Evolutionary conservation across 2,888 invertebrate species (phyloP).

Genomic region (Margaritifera margaritifera): DNA sequence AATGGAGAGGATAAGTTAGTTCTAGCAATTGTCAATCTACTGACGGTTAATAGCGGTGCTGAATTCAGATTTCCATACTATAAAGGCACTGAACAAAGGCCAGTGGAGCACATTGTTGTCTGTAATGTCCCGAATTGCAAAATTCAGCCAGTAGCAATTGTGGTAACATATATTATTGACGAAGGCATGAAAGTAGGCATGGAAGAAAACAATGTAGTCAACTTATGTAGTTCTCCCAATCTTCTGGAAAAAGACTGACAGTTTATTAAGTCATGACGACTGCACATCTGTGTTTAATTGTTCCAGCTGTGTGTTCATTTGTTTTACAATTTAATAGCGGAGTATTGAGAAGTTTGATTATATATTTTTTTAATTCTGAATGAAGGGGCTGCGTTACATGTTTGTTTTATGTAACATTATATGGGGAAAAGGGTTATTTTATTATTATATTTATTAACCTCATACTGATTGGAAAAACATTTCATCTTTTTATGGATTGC

Average conservation of each 20-base stretch:
- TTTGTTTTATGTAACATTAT: no score
- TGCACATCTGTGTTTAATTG: neutral
- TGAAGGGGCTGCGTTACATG: no score
- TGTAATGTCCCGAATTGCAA: conserved; percentile 4
- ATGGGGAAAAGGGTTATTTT: no score
- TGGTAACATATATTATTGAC: neutral
- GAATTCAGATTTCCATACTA: conserved; percentile 7
- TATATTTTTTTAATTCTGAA: no score
- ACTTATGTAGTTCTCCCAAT: neutral
- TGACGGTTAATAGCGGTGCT: conserved; percentile 4
- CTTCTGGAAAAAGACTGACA: conserved; percentile 3
- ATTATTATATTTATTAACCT: no score
- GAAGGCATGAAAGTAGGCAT: neutral
- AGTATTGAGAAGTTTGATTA: neutral
- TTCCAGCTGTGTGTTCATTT: neutral
- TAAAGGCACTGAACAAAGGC: conserved; percentile 4
- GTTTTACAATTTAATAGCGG: neutral
- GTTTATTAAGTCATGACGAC: no score
- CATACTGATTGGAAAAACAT: no score
- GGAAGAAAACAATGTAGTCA: neutral
- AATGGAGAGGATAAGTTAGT: neutral
- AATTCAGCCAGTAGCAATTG: neutral
- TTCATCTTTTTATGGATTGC: no score
- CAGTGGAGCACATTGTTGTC: conserved; percentile 4
- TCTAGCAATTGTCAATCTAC: conserved; percentile 5